Percentiles rank a stretch among this genome's conserved stretches.
phyloP scores from a whole-genome alignment of 1,140 invertebrate species.

The Oryctes rhinoceros region DNA sequence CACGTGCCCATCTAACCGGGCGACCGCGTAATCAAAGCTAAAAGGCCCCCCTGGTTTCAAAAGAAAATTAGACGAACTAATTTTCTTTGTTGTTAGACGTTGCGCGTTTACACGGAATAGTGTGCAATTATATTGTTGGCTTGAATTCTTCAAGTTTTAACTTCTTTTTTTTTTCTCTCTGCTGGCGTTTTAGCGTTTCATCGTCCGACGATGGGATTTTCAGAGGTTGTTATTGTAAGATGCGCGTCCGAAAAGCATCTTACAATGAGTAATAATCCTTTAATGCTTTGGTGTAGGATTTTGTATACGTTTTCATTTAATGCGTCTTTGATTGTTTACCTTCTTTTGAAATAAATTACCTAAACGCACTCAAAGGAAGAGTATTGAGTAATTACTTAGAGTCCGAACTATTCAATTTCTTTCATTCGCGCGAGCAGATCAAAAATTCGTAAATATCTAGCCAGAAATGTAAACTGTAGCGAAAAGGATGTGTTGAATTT shows the following conservation, averaged over 20 bases:
- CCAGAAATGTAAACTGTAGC: no score
- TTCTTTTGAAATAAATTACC: conserved; percentile 14
- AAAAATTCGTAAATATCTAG: no score
- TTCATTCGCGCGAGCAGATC: no score
- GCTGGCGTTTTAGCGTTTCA: not conserved
- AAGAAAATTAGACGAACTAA: conserved; percentile 28
- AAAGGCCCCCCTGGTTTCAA: conserved; percentile 13
- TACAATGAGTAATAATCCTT: conserved; percentile 4
- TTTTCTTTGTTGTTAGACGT: conserved; percentile 28
- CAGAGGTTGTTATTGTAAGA: conserved; percentile 1
- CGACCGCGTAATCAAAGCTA: conserved; percentile 25
- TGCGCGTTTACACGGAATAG: not conserved
- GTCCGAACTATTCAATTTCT: no score
- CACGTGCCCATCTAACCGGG: not conserved
- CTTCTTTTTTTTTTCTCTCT: not conserved
- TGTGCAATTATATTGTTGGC: not conserved
- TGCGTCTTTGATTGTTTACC: not conserved
- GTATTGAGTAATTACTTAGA: no score
- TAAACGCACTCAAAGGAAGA: no score
- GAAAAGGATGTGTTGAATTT: no score
- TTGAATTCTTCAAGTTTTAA: conserved; percentile 6
- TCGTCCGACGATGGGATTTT: not conserved
- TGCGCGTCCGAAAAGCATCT: not conserved
- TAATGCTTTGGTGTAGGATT: not conserved
- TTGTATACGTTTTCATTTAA: conserved; percentile 8